A percentile compares a stretch with the other conserved stretches of the same genome.
phyloP scores from a whole-genome alignment of 1,140 invertebrate species.

The Caenorhabditis remanei region DNA sequence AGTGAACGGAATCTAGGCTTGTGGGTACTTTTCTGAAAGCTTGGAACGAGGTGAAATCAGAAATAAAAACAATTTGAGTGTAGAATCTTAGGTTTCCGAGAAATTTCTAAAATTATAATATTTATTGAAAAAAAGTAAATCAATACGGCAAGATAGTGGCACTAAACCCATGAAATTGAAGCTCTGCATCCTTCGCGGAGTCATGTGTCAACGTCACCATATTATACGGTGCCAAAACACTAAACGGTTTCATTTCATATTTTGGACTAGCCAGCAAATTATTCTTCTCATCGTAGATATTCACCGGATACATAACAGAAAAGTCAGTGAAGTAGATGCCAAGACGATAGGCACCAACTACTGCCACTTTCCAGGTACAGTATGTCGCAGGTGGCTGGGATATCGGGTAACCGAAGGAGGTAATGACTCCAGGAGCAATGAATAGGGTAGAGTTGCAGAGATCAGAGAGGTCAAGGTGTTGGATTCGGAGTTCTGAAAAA shows the following conservation, averaged over 20 bases:
- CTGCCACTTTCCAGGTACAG: constrained; percentile 14
- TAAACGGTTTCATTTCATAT: background rate
- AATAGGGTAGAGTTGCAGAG: constrained; percentile 1
- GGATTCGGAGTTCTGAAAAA: background rate
- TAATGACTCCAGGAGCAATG: constrained; percentile 2
- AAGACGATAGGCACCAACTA: background rate
- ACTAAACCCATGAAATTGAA: background rate
- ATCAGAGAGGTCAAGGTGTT: background rate
- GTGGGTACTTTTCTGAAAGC: too few relatives aligned
- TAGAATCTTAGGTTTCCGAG: too few relatives aligned
- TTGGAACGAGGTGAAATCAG: too few relatives aligned
- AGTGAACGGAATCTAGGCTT: too few relatives aligned
- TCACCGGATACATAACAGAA: background rate
- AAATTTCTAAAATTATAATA: too few relatives aligned
- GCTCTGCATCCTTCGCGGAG: background rate
- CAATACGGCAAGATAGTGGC: background rate
- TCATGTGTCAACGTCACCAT: background rate
- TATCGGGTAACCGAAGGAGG: background rate
- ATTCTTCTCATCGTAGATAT: background rate
- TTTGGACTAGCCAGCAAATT: background rate
- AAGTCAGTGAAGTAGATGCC: constrained; percentile 36
- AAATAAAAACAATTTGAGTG: too few relatives aligned
- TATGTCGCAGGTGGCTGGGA: background rate
- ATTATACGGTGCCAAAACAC: background rate
- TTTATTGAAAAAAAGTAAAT: background rate